phyloP scores from a whole-genome alignment of 2,888 invertebrate species.

The Eristalinus aeneus region DNA sequence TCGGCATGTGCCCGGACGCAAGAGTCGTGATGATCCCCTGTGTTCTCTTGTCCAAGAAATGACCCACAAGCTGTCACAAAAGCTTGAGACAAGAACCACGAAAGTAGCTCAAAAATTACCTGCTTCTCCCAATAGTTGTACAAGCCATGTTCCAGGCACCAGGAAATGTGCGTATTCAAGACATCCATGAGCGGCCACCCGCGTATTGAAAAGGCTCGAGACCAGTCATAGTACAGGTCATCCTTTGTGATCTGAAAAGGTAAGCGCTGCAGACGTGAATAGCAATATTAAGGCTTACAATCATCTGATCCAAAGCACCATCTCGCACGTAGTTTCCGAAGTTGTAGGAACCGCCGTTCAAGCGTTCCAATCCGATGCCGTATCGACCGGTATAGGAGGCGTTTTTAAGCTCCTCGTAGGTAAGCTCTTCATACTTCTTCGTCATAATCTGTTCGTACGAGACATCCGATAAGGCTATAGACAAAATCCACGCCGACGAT shows the following conservation, averaged over 20 bases:
- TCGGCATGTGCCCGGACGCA: conserved; percentile 73
- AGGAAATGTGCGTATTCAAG: conserved; percentile 75
- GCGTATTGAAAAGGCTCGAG: conserved; percentile 76
- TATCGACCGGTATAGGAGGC: conserved; percentile 75
- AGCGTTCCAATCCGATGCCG: conserved; percentile 77
- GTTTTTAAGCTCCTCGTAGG: conserved; percentile 75
- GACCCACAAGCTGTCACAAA: background rate
- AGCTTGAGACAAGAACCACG: background rate
- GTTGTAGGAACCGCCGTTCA: conserved; percentile 75
- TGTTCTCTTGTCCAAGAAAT: conserved; percentile 74
- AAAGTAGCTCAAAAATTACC: conserved; percentile 57
- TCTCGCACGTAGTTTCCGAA: conserved; percentile 76
- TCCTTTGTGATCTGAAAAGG: conserved; percentile 76
- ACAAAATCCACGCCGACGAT: conserved; percentile 77
- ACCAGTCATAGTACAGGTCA: conserved; percentile 78
- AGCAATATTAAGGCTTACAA: conserved; percentile 71
- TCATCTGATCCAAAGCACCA: conserved; percentile 75
- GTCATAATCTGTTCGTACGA: conserved; percentile 75
- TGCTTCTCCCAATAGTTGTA: conserved; percentile 77
- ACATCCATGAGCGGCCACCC: conserved; percentile 78
- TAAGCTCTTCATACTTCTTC: conserved; percentile 75
- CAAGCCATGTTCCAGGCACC: conserved; percentile 77
- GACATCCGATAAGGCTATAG: conserved; percentile 75
- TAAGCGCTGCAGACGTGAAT: background rate
- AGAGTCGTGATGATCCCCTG: conserved; percentile 74